A percentile compares a stretch with the other conserved stretches of the same genome.
Evolutionary conservation across 2,113 vertebrate genomes (phyloP).

Genomic region (Lasiurus cinereus): DNA sequence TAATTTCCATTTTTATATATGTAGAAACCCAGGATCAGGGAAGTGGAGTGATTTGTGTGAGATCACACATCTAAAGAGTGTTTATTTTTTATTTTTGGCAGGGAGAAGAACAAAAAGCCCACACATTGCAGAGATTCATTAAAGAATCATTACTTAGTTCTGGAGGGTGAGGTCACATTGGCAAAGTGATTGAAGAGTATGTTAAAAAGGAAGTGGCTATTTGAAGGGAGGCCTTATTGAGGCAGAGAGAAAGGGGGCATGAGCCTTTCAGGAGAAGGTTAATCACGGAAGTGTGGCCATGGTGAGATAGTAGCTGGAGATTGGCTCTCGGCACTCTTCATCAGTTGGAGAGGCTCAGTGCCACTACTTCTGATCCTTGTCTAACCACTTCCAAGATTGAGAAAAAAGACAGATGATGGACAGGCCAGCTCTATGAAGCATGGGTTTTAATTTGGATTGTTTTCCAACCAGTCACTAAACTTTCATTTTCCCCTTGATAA

Average conservation of each 20-base stretch:
- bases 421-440: background rate
- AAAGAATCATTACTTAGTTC: background rate
- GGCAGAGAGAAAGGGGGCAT: fast-evolving
- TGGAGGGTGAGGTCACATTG: background rate
- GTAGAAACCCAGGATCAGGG: background rate
- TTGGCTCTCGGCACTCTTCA: background rate
- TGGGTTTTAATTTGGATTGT: background rate
- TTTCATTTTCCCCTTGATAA: conserved; percentile 17
- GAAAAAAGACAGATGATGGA: background rate
- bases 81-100: conserved; percentile 18
- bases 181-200: background rate
- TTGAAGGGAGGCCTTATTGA: background rate
- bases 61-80: background rate
- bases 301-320: fast-evolving
- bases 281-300: fast-evolving
- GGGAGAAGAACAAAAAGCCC: background rate
- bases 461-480: background rate
- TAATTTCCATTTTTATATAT: background rate
- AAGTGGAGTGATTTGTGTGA: background rate
- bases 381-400: background rate
- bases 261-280: background rate
- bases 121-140: background rate
- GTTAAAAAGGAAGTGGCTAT: background rate
- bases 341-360: background rate
- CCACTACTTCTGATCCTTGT: fast-evolving